Percentiles rank a stretch among this genome's conserved stretches.
phyloP scores from a whole-genome alignment of 2,888 invertebrate species.

The Leucania comma region DNA sequence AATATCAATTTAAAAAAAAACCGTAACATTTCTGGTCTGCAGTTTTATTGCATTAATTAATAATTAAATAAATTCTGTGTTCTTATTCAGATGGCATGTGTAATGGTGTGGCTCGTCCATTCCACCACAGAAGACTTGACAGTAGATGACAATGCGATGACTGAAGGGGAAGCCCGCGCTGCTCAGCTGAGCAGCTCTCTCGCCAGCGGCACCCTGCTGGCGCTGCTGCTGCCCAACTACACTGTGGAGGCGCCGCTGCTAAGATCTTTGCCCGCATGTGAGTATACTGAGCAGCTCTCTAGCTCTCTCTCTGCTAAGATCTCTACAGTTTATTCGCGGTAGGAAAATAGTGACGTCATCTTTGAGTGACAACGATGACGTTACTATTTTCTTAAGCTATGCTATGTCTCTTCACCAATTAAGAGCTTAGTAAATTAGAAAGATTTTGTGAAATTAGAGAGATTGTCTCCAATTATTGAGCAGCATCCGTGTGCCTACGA shows the following conservation, averaged over 20 bases:
- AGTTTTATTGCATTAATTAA: too few relatives aligned
- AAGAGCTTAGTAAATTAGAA: too few relatives aligned
- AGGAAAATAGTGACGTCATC: too few relatives aligned
- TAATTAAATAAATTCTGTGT: too few relatives aligned
- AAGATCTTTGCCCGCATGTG: slow-evolving; percentile 93
- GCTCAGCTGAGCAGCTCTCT: slow-evolving; percentile 91
- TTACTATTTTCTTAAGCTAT: too few relatives aligned
- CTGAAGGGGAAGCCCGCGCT: slow-evolving; percentile 90
- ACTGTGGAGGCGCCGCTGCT: slow-evolving; percentile 92
- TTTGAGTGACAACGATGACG: too few relatives aligned
- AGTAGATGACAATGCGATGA: slow-evolving; percentile 85
- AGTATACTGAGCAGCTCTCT: slow-evolving; percentile 63
- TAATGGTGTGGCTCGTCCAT: slow-evolving; percentile 94
- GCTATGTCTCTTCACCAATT: too few relatives aligned
- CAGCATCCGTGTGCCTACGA: too few relatives aligned
- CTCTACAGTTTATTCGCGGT: slow-evolving; percentile 65
- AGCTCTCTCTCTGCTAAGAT: slow-evolving; percentile 93
- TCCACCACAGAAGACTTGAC: slow-evolving; percentile 89
- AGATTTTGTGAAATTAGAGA: too few relatives aligned
- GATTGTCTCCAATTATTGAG: too few relatives aligned
- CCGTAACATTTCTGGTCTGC: too few relatives aligned
- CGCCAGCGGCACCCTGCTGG: slow-evolving; percentile 92
- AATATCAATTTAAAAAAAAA: too few relatives aligned
- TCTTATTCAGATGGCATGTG: slow-evolving; percentile 92
- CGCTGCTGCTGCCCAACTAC: slow-evolving; percentile 93